Evolutionary conservation across 2,797 vertebrate genomes (phyloP).

Genomic region (Scarus forsteni): DNA sequence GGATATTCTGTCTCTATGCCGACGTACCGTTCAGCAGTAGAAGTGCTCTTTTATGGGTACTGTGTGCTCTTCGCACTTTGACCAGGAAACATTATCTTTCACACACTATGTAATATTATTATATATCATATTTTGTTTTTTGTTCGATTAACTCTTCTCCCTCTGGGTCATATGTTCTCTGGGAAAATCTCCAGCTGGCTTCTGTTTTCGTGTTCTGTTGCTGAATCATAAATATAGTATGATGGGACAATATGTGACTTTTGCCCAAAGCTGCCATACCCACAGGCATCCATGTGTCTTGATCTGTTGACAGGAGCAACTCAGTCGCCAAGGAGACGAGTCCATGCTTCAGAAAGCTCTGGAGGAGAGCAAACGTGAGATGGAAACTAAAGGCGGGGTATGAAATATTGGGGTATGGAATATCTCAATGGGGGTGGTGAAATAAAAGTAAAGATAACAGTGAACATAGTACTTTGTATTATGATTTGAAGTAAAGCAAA

Average conservation of each 20-base stretch:
- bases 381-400: slow-evolving; percentile 84
- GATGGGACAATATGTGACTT: slow-evolving; percentile 58
- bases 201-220: slow-evolving; percentile 21
- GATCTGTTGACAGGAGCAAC: slow-evolving; percentile 82
- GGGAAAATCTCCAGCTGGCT: slow-evolving; percentile 24
- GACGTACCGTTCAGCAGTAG: slow-evolving; percentile 44
- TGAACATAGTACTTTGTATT: not conserved
- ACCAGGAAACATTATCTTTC: slow-evolving; percentile 29
- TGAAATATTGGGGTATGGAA: slow-evolving; percentile 64
- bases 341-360: slow-evolving; percentile 84
- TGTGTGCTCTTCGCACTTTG: slow-evolving; percentile 34
- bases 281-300: slow-evolving; percentile 60
- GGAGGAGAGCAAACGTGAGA: slow-evolving; percentile 86
- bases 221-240: slow-evolving; percentile 54
- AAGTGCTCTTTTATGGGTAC: slow-evolving; percentile 50
- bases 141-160: slow-evolving; percentile 21
- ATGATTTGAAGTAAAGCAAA: not conserved
- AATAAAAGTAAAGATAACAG: slow-evolving; percentile 9
- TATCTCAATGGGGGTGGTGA: slow-evolving; percentile 47
- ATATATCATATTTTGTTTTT: slow-evolving; percentile 27
- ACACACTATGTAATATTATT: too few species aligned
- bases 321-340: slow-evolving; percentile 85
- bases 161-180: slow-evolving; percentile 22
- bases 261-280: slow-evolving; percentile 48
- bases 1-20: slow-evolving; percentile 26